A percentile compares a stretch with the other conserved stretches of the same genome.
These are phyloP conservation scores for Vesta saturnalis DNA, from an alignment of 2,888 invertebrate genomes.

Conservation along the genomic window DNA sequence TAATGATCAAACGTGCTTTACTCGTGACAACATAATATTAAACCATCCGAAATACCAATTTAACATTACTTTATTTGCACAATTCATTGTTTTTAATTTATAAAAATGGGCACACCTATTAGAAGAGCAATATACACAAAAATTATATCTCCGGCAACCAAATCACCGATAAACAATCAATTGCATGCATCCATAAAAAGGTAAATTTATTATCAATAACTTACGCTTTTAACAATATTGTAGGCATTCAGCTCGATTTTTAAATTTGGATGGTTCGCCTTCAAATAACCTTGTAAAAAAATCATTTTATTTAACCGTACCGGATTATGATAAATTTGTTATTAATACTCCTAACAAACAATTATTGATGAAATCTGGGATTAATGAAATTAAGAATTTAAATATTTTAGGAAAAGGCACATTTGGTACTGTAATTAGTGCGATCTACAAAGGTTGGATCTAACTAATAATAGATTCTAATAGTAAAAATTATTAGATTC, in stretches of 20 bases:
- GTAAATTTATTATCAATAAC: constrained; percentile 14
- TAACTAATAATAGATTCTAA: neutral
- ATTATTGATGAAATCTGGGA: constrained; percentile 50
- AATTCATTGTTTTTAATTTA: too few species aligned
- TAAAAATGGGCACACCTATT: constrained; percentile 36
- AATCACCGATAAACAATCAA: neutral
- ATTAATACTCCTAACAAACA: constrained; percentile 52
- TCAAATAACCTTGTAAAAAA: neutral
- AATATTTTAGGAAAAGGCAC: constrained; percentile 55
- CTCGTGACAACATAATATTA: too few species aligned
- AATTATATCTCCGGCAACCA: constrained; percentile 35
- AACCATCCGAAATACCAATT: too few species aligned
- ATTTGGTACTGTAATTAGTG: constrained; percentile 58
- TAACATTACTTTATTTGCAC: too few species aligned
- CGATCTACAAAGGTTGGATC: constrained; percentile 53
- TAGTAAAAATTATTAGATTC: constrained; percentile 44
- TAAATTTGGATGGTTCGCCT: neutral
- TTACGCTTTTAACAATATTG: neutral
- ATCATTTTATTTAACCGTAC: neutral
- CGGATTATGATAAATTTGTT: constrained; percentile 26
- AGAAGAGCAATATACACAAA: constrained; percentile 32
- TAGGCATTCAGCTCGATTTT: neutral
- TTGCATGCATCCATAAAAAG: constrained; percentile 6
- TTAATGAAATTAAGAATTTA: constrained; percentile 41
- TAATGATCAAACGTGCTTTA: too few species aligned